Evolutionary conservation across 2,888 invertebrate genomes (phyloP), one percentile per base, ranked within the genome.

Genomic region (Eupithecia inturbata): DNA sequence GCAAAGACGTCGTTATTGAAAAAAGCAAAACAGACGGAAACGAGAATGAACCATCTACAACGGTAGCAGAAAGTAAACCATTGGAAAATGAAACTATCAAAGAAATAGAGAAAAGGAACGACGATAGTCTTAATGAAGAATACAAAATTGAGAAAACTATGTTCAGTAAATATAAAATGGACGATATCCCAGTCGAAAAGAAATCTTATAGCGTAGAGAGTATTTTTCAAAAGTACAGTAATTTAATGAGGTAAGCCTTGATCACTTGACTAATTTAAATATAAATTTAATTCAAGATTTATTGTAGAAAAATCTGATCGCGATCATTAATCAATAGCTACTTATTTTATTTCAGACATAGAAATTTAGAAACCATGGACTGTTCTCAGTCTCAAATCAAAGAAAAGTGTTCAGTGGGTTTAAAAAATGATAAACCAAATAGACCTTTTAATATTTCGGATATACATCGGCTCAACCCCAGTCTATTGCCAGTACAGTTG

Each of bases 361-460:
- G 12, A 31, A 64, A 70, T 26, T 67, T 9, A 28, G 72, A 67
- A 39, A 39, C 22, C 14, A 39, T 16, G 16, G 39, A 41, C 36
- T 22, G 9, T 3, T 28, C 22, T 28, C 63, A 72, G n/a, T 45
- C 63, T 14, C 39, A 78, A 70, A 63, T 22, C n/a, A 75, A 72
- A 45, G 53, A 71, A 75, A 68, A 71, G 76, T 36, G 67, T 70
- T 45, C 39, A 7, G 75, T 57, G 62, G 33, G 71, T 68, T 22
- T 19, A 53, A 68, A 79, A 16, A 67, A 28, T 31, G 64, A 78
- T 68, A 90, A 86, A 80, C 53, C 79, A 45, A 86, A 82, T 70
- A 87, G 87, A 81, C 89, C 89, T 9, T 92, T 90, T 73, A 92
- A 87, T 81, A 93, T 94, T 62, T 86, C 80, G 3, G 90, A 92